Evolutionary conservation across 2,113 vertebrate genomes (phyloP).

Genomic region (Microcebus tavaratra): DNA sequence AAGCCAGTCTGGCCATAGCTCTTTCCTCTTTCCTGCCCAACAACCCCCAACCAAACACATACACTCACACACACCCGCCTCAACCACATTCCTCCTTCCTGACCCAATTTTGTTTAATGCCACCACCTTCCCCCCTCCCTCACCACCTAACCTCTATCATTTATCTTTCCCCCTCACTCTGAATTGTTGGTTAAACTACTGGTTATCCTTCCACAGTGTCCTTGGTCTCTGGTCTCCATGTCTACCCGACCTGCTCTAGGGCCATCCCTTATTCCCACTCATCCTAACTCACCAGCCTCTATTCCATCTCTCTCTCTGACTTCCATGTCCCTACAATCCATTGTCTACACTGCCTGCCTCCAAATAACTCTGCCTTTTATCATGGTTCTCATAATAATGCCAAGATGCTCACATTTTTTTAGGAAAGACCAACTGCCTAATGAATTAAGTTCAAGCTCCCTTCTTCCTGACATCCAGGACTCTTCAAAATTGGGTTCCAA

Average conservation of each 20-base stretch:
- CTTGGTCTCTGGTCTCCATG: neutral
- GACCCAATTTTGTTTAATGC: neutral
- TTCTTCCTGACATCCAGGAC: neutral
- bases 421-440: neutral
- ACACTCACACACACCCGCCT: neutral
- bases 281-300: neutral
- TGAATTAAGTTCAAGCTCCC: neutral
- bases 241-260: neutral
- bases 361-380: neutral
- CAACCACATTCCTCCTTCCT: neutral
- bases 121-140: neutral
- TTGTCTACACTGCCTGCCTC: neutral
- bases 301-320: neutral
- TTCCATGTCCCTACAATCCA: neutral
- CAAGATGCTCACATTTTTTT: neutral
- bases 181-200: neutral
- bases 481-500: neutral
- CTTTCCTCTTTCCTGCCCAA: neutral
- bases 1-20: neutral
- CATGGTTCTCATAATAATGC: neutral
- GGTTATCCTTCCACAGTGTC: neutral
- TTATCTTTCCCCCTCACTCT: fast-evolving
- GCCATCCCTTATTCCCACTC: too few relatives aligned
- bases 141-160: neutral
- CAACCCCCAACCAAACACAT: neutral